Percentiles rank a stretch among this genome's conserved stretches.
These are phyloP conservation scores for Cryptophagus acutangulus DNA, from an alignment of 2,888 invertebrate species.

Conservation along the genomic window DNA sequence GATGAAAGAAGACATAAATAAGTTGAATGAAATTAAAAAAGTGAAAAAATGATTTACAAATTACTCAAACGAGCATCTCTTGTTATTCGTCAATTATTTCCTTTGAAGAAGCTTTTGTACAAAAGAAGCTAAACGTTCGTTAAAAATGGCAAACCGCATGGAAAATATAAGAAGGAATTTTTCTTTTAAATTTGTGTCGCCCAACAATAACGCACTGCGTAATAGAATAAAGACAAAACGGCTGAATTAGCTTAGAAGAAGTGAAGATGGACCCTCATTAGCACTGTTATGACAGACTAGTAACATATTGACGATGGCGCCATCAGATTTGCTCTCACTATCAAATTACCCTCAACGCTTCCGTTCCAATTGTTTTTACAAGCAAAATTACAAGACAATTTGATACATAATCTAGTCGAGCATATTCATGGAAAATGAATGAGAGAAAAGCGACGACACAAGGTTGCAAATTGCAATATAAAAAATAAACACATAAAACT, in stretches of 20 bases:
- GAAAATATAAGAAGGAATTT: too few species aligned
- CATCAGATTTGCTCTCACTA: slow-evolving; percentile 17
- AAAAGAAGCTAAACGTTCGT: slow-evolving; percentile 15
- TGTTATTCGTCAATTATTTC: slow-evolving; percentile 7
- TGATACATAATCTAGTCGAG: slow-evolving; percentile 5
- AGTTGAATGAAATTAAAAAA: too few species aligned
- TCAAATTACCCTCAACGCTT: slow-evolving; percentile 5
- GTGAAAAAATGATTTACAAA: too few species aligned
- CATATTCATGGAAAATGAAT: too few species aligned
- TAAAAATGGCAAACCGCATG: slow-evolving; percentile 20
- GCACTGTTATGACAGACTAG: slow-evolving; percentile 31
- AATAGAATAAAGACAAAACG: not conserved
- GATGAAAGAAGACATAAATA: too few species aligned
- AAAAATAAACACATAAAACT: not conserved
- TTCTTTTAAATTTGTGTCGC: too few species aligned
- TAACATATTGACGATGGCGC: slow-evolving; percentile 26
- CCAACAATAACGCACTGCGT: too few species aligned
- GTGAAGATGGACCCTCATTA: slow-evolving; percentile 26
- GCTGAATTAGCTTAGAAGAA: slow-evolving; percentile 5
- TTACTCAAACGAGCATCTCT: not conserved
- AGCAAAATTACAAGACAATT: slow-evolving; percentile 6
- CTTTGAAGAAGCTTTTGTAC: not conserved
- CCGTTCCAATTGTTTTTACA: slow-evolving; percentile 6
- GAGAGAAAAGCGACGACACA: not conserved
- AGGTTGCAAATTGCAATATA: not conserved